These are phyloP conservation scores for Bacillus rossius DNA, from an alignment of 1,140 invertebrate genomes.

Conservation along the genomic window DNA sequence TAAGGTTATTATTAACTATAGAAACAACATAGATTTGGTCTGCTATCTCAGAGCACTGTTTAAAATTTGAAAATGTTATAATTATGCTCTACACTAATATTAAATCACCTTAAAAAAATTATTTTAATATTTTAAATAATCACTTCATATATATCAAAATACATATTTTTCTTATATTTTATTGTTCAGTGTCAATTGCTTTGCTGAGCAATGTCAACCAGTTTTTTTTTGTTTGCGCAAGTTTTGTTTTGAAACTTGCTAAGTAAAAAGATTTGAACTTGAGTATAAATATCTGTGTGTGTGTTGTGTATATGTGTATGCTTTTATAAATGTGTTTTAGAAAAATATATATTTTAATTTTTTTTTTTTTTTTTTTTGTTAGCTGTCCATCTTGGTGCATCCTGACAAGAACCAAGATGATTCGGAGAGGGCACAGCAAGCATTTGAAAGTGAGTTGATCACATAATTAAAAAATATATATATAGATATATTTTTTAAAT, in stretches of 20 bases:
- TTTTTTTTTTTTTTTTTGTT: conserved; percentile 30
- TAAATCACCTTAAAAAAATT: too few relatives aligned
- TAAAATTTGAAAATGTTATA: too few relatives aligned
- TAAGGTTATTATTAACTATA: too few relatives aligned
- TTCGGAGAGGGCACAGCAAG: conserved; percentile 86
- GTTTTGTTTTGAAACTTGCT: neutral
- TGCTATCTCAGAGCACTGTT: too few relatives aligned
- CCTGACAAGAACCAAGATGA: conserved; percentile 98
- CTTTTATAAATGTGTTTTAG: neutral
- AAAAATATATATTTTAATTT: too few relatives aligned
- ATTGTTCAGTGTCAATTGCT: too few relatives aligned
- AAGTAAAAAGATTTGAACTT: conserved; percentile 6
- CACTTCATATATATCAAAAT: too few relatives aligned
- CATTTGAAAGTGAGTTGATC: conserved; percentile 69
- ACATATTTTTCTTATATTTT: too few relatives aligned
- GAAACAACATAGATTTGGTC: too few relatives aligned
- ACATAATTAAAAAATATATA: conserved; percentile 3
- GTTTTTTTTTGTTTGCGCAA: neutral
- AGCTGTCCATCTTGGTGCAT: conserved; percentile 96
- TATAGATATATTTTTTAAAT: neutral
- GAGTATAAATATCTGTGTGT: neutral
- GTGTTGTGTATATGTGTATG: neutral
- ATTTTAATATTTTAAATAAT: too few relatives aligned
- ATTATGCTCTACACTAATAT: too few relatives aligned
- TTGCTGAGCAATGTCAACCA: too few relatives aligned